These are phyloP conservation scores for Notoglanidium macrostoma DNA, from an alignment of 2,797 vertebrate species.

Conservation along the genomic window DNA sequence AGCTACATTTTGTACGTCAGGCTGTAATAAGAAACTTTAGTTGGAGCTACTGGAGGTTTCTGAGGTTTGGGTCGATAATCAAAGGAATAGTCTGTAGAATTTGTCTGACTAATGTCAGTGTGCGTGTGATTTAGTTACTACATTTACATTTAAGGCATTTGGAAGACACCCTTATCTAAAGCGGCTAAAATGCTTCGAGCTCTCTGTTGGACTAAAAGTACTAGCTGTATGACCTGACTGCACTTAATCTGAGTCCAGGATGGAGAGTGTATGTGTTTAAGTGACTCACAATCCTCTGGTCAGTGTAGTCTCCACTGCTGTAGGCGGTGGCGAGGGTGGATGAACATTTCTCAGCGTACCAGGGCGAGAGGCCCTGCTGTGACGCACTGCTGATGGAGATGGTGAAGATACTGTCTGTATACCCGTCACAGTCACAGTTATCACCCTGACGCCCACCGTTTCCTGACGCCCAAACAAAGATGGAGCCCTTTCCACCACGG, in stretches of 20 bases:
- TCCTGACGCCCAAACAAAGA: slow-evolving; percentile 98
- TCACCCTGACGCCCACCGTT: slow-evolving; percentile 97
- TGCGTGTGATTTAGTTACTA: not conserved
- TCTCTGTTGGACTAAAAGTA: not conserved
- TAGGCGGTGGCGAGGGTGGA: slow-evolving; percentile 96
- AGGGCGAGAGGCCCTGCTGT: slow-evolving; percentile 94
- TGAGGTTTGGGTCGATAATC: not conserved
- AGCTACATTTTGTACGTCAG: not conserved
- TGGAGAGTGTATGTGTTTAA: not conserved
- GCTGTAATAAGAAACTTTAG: not conserved
- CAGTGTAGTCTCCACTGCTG: slow-evolving; percentile 97
- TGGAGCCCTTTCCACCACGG: slow-evolving; percentile 94
- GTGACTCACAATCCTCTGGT: slow-evolving; percentile 90
- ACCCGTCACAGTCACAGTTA: slow-evolving; percentile 97
- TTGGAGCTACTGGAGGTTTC: not conserved
- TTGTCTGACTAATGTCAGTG: not conserved
- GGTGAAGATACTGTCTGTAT: slow-evolving; percentile 98
- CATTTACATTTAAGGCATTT: not conserved
- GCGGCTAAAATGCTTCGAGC: not conserved
- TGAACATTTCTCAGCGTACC: slow-evolving; percentile 98
- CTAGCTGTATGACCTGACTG: not conserved
- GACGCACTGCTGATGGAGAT: slow-evolving; percentile 98
- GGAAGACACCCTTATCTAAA: not conserved
- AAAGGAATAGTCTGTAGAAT: not conserved
- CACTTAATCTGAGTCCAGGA: not conserved